Evolutionary conservation across 2,797 vertebrate genomes (phyloP).

Genomic region (Enoplosus armatus): DNA sequence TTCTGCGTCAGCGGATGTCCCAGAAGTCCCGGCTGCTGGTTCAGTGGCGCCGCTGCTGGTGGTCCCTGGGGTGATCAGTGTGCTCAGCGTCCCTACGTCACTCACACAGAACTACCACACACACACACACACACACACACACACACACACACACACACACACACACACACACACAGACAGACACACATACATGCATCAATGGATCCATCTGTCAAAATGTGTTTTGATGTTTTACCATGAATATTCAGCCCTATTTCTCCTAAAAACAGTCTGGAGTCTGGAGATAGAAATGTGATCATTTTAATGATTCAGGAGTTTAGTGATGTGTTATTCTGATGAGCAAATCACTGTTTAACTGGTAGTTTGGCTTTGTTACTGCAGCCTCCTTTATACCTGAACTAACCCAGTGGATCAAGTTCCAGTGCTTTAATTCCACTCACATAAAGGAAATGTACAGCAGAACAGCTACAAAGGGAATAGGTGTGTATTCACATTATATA

Average conservation of each 20-base stretch:
- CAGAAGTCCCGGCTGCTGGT: constrained; percentile 73
- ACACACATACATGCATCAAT: too few relatives aligned
- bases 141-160: constrained; percentile 79
- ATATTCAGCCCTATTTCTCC: background rate
- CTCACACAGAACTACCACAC: constrained; percentile 80
- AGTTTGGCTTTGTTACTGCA: background rate
- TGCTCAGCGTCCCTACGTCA: constrained; percentile 80
- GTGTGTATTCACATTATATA: background rate
- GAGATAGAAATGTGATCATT: background rate
- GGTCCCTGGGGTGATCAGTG: constrained; percentile 77
- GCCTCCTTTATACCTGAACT: background rate
- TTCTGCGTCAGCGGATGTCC: constrained; percentile 71
- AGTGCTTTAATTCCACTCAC: constrained; percentile 1
- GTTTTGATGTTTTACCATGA: background rate
- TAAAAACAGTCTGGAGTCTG: background rate
- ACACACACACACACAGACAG: constrained; percentile 13
- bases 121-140: constrained; percentile 16
- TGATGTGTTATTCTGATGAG: background rate
- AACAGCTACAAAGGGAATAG: background rate
- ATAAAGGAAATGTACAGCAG: background rate
- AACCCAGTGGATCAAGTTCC: background rate
- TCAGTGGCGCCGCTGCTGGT: constrained; percentile 63
- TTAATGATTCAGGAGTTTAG: background rate
- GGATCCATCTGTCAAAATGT: constrained; percentile 28
- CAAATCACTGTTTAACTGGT: background rate